Evolutionary conservation across 1,140 invertebrate genomes (phyloP).

Genomic region (Rhagoletis pomonella): DNA sequence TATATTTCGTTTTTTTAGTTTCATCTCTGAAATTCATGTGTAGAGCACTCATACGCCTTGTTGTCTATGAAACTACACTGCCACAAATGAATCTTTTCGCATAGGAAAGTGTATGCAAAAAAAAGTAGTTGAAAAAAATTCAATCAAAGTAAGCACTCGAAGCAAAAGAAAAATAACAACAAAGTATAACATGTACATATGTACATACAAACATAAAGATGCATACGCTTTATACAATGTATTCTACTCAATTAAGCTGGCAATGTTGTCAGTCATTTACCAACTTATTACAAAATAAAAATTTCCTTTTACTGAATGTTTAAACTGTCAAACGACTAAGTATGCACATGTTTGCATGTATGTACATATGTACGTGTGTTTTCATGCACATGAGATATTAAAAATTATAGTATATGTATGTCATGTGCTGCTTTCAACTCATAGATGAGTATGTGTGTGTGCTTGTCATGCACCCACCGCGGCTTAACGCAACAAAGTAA

Average conservation of each 20-base stretch:
- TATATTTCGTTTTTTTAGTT: too few species aligned
- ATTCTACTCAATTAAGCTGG: conserved; percentile 6
- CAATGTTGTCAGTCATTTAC: not conserved
- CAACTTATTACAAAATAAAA: conserved; percentile 22
- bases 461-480: too few species aligned
- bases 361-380: not conserved
- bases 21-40: not conserved
- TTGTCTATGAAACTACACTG: too few species aligned
- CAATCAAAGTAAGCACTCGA: not conserved
- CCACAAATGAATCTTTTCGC: too few species aligned
- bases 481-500: too few species aligned
- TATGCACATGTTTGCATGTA: not conserved
- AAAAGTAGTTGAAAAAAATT: not conserved
- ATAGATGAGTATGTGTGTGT: not conserved
- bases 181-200: not conserved
- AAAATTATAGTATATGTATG: not conserved
- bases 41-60: too few species aligned
- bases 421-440: too few species aligned
- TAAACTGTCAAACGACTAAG: not conserved
- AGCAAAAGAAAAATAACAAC: not conserved
- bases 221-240: not conserved
- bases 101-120: not conserved
- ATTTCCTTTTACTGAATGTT: not conserved
- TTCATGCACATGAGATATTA: not conserved
- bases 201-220: too few species aligned